Percentiles rank a stretch among this genome's conserved stretches.
phyloP scores from a whole-genome alignment of 2,888 invertebrate genomes.

The Xestia sexstrigata region DNA sequence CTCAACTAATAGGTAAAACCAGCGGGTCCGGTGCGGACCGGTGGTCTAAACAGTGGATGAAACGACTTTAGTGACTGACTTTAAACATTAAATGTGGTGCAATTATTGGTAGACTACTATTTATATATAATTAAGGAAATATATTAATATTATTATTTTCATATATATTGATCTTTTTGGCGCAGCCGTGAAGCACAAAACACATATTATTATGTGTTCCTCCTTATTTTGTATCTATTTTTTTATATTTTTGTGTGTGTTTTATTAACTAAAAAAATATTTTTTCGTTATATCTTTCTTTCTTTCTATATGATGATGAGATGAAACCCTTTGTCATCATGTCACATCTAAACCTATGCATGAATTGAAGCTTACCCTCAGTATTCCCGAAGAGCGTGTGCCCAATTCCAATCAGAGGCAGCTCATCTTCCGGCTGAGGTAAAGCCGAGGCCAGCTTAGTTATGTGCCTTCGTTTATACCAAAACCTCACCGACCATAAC shows the following conservation, averaged over 20 bases:
- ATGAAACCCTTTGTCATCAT: background rate
- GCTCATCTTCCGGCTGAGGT: conserved; percentile 64
- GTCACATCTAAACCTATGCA: background rate
- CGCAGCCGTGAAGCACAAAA: no score
- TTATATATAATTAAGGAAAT: background rate
- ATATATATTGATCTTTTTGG: no score
- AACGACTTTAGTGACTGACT: background rate
- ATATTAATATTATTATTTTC: no score
- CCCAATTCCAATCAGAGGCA: conserved; percentile 80
- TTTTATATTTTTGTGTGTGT: no score
- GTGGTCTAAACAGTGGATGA: background rate
- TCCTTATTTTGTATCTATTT: no score
- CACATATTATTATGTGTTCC: no score
- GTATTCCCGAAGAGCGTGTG: conserved; percentile 75
- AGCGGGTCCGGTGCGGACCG: no score
- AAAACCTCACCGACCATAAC: conserved; percentile 73
- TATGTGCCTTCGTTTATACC: conserved; percentile 78
- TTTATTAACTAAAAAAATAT: no score
- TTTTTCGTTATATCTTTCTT: no score
- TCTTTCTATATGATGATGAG: no score
- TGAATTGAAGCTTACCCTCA: conserved; percentile 74
- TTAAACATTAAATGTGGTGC: background rate
- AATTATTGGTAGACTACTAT: background rate
- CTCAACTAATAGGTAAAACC: no score
- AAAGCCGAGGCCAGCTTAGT: conserved; percentile 76